A percentile compares a stretch with the other conserved stretches of the same genome.
phyloP scores from a whole-genome alignment of 2,113 vertebrate genomes.

The Pelecanoides urinatrix region DNA sequence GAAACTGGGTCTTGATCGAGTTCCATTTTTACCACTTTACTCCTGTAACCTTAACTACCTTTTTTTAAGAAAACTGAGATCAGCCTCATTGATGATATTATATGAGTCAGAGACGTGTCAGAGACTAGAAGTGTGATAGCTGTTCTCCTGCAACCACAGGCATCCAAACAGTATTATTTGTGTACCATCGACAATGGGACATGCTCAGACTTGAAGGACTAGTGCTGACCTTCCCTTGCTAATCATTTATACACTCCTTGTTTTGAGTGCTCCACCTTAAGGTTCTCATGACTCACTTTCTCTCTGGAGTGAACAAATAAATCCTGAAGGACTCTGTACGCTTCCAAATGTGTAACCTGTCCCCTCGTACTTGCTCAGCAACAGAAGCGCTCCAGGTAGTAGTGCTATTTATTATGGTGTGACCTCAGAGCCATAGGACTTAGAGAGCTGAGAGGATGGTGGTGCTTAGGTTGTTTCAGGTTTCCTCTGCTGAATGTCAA shows the following conservation, averaged over 20 bases:
- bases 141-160: slow-evolving; percentile 38
- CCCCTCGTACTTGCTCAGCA: not conserved
- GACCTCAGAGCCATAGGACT: not conserved
- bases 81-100: not conserved
- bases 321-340: slow-evolving; percentile 3
- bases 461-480: not conserved
- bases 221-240: slow-evolving; percentile 61
- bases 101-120: not conserved
- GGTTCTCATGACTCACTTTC: slow-evolving; percentile 71
- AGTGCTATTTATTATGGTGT: not conserved
- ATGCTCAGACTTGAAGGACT: slow-evolving; percentile 66
- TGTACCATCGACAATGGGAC: slow-evolving; percentile 13
- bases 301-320: slow-evolving; percentile 40
- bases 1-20: not conserved
- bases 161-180: slow-evolving; percentile 32
- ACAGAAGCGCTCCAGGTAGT: not conserved
- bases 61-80: not conserved
- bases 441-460: not conserved
- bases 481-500: not conserved
- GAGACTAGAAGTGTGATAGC: not conserved
- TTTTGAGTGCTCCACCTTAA: slow-evolving; percentile 70
- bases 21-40: not conserved
- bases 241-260: slow-evolving; percentile 69
- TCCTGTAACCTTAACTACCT: not conserved
- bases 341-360: not conserved